Evolutionary conservation across 2,888 invertebrate genomes (phyloP).

Genomic region (Eurois occulta): DNA sequence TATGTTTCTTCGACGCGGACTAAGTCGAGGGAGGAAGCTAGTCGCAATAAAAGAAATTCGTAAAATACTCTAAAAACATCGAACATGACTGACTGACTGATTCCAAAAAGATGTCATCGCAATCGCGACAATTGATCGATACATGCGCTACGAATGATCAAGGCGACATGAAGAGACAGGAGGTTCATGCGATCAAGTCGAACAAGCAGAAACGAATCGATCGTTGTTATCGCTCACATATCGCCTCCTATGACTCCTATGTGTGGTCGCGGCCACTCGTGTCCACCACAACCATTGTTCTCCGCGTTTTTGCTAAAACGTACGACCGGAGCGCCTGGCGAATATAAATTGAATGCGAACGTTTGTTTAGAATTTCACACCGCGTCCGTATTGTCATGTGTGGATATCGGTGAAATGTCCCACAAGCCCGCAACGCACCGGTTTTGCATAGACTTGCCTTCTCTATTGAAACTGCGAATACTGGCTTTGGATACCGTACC

Average conservation of each 20-base stretch:
- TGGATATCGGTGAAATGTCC: slow-evolving; percentile 71
- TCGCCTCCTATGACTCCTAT: slow-evolving; percentile 61
- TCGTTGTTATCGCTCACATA: slow-evolving; percentile 80
- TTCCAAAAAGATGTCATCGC: slow-evolving; percentile 37
- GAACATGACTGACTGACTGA: not conserved
- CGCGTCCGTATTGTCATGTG: slow-evolving; percentile 70
- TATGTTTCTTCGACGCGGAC: not conserved
- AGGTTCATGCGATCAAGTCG: slow-evolving; percentile 69
- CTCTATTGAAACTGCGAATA: slow-evolving; percentile 44
- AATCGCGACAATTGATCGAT: slow-evolving; percentile 71
- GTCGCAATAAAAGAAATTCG: not conserved
- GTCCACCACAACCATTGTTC: slow-evolving; percentile 71
- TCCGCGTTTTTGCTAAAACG: slow-evolving; percentile 72
- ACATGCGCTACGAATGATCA: slow-evolving; percentile 79
- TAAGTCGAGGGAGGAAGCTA: not conserved
- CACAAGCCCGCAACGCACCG: slow-evolving; percentile 57
- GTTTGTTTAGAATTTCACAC: slow-evolving; percentile 81
- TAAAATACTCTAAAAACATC: not conserved
- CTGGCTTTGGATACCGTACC: slow-evolving; percentile 34
- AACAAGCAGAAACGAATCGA: slow-evolving; percentile 76
- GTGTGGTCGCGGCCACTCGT: slow-evolving; percentile 70
- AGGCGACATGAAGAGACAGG: slow-evolving; percentile 76
- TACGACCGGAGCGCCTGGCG: slow-evolving; percentile 73
- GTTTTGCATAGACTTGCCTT: slow-evolving; percentile 51
- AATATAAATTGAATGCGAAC: slow-evolving; percentile 81